Evolutionary conservation across 2,113 vertebrate species (phyloP).

Genomic region (Platichthys stellatus): DNA sequence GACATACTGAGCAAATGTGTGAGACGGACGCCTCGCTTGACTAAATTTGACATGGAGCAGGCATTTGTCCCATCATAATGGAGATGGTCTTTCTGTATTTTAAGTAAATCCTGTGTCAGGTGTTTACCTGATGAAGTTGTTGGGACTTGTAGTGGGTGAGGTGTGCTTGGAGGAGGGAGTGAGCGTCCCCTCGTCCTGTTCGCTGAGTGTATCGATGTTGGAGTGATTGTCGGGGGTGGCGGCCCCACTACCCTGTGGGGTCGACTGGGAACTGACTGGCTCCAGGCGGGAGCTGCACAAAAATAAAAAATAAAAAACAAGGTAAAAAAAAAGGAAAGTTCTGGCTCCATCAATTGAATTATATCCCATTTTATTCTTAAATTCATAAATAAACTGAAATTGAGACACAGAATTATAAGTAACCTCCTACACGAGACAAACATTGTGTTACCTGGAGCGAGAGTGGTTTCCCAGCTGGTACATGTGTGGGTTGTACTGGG

Average conservation of each 20-base stretch:
- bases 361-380: background rate
- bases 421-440: background rate
- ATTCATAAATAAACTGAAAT: background rate
- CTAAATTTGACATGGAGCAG: no score
- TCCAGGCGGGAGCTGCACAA: slow-evolving; percentile 89
- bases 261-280: slow-evolving; percentile 87
- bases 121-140: slow-evolving; percentile 86
- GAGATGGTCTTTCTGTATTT: background rate
- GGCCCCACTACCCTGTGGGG: slow-evolving; percentile 88
- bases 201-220: slow-evolving; percentile 92
- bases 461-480: slow-evolving; percentile 97
- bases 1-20: background rate
- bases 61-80: no score
- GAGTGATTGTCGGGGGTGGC: slow-evolving; percentile 92
- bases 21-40: background rate
- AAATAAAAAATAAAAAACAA: background rate
- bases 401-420: background rate
- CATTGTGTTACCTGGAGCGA: slow-evolving; percentile 88
- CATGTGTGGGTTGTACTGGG: slow-evolving; percentile 98
- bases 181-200: slow-evolving; percentile 96
- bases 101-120: background rate
- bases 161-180: slow-evolving; percentile 94
- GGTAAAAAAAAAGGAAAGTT: background rate
- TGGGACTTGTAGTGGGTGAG: slow-evolving; percentile 89
- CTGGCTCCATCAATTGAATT: background rate